A percentile compares a stretch with the other conserved stretches of the same genome.
Evolutionary conservation across 2,797 vertebrate genomes (phyloP).

Genomic region (Tapera naevia): DNA sequence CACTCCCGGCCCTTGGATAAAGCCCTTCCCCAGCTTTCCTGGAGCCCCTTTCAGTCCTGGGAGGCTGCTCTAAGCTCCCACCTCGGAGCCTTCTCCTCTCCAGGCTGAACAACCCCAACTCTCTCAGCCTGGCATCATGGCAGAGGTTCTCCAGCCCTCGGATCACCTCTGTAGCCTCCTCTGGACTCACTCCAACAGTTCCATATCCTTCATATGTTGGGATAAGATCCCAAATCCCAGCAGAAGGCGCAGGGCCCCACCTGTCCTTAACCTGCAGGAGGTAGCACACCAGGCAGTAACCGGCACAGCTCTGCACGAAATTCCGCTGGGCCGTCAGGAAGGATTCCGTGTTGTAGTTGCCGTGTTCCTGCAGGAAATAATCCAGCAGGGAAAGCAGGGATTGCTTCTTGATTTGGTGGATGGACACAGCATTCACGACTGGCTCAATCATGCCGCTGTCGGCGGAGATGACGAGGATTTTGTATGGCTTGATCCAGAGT

Average conservation of each 20-base stretch:
- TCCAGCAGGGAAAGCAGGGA: constrained; percentile 91
- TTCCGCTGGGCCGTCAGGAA: constrained; percentile 93
- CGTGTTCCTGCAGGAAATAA: constrained; percentile 92
- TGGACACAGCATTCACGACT: constrained; percentile 93
- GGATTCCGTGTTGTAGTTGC: constrained; percentile 86
- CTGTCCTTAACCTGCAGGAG: constrained; percentile 97
- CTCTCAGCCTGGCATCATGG: too few species aligned
- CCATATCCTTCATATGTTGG: too few species aligned
- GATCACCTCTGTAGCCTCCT: too few species aligned
- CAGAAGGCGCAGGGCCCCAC: constrained; percentile 46
- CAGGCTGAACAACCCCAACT: too few species aligned
- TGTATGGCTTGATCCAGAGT: constrained; percentile 95
- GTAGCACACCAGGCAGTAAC: constrained; percentile 95
- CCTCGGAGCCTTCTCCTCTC: too few species aligned
- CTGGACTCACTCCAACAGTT: too few species aligned
- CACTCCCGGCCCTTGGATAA: too few species aligned
- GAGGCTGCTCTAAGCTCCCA: too few species aligned
- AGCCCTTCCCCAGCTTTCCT: too few species aligned
- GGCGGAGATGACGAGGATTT: constrained; percentile 93
- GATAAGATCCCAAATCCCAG: neutral
- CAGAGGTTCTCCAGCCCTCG: too few species aligned
- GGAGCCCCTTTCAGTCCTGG: too few species aligned
- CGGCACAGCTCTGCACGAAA: constrained; percentile 94
- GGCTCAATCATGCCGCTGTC: constrained; percentile 98
- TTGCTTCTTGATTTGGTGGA: constrained; percentile 97